Conservation (phyloP, 2,888 invertebrate genomes). For the Gastracanthus pulcherrimus region DNA sequence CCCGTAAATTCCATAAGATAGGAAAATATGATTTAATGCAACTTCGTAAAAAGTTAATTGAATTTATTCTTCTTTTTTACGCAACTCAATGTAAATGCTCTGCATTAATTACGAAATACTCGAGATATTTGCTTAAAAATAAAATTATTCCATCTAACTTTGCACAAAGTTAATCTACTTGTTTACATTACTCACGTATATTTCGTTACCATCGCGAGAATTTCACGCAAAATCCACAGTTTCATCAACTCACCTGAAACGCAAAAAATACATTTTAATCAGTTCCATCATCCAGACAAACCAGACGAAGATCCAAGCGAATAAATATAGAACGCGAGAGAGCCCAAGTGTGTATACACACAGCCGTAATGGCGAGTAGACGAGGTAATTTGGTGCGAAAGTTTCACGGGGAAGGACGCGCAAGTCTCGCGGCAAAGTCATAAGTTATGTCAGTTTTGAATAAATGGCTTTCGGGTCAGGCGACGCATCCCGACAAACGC, state of each 20-base stretch:
- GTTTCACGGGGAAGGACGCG: background rate
- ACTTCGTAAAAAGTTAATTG: too few species aligned
- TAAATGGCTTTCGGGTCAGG: conserved; percentile 49
- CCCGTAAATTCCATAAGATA: too few species aligned
- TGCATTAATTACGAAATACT: too few species aligned
- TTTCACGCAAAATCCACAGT: background rate
- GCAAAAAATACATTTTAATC: background rate
- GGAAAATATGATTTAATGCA: too few species aligned
- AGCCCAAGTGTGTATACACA: background rate
- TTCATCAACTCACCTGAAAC: conserved; percentile 30
- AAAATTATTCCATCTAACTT: too few species aligned
- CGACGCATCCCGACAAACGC: conserved; percentile 32
- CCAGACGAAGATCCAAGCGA: background rate
- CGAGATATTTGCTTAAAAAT: too few species aligned
- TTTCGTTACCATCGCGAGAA: background rate
- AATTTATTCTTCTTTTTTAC: too few species aligned
- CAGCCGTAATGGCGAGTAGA: background rate
- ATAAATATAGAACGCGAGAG: too few species aligned
- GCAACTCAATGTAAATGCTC: too few species aligned
- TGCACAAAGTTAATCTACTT: too few species aligned
- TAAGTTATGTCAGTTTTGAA: conserved; percentile 53
- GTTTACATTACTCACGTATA: background rate
- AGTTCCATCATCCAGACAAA: background rate
- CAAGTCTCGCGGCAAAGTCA: conserved; percentile 23
- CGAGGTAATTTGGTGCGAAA: conserved; percentile 4